Evolutionary conservation across 1,140 invertebrate species (phyloP), one percentile per base, ranked within the genome.

Genomic region (Drosophila athabasca): DNA sequence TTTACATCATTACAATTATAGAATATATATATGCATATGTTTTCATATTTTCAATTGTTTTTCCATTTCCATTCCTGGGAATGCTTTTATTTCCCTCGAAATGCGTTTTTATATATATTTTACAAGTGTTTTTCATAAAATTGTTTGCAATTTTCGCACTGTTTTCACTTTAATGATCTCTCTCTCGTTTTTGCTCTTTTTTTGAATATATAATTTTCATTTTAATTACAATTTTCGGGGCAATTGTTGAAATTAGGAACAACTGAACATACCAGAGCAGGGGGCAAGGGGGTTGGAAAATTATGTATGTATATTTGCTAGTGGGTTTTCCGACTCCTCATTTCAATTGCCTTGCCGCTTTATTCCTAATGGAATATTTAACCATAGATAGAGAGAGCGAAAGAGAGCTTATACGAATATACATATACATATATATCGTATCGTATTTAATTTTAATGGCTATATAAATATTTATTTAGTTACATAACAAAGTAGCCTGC

Each of bases 381-480:
- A 74, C 70, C 65, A 74, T 65, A 53, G 74, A 48, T 49, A 39
- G 55, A 43, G 50, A 58, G 55, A 46, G 55, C 53, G 57, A 62
- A 29, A 17, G 54, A 43, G 48, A 39, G 58, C 54, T 50, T 35
- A n/a, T n/a, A n/a, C n/a, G n/a, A n/a, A n/a, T n/a, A n/a, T n/a
- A 51, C 48, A 19, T 53, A 15, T 44, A 43, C 59, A 19, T 76
- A 46, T 51, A 71, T 74, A 43, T 54, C 59, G 35, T 5, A 13
- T 13, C 66, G 50, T 62, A 67, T 75, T 76, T 76, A 60, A 62
- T 65, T 35, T 87, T 87, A 81, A 81, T 85, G 59, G 66, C 68
- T 81, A 81, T 74, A 65, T 81, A 78, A 85, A 81, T 85, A 81
- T 85, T 87, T 82, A 80, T 80, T 77, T 85, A 81, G 68, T 78